Conservation (phyloP, 2,888 invertebrate genomes). For the Drosophila macrospina region DNA sequence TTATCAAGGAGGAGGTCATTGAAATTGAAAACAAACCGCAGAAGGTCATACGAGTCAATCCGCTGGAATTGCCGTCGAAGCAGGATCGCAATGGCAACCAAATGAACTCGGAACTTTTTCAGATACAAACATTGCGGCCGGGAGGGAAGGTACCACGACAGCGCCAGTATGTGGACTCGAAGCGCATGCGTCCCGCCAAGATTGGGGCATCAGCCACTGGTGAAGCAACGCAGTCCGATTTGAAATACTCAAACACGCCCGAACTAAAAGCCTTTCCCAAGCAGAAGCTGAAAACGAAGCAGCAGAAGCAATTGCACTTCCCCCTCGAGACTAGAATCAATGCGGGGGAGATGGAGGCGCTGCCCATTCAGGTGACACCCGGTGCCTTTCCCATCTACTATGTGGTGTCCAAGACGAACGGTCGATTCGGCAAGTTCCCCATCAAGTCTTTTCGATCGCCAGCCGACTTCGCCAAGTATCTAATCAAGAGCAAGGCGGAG, state of each 20-base stretch:
- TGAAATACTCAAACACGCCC: conserved; percentile 59
- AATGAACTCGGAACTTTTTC: conserved; percentile 79
- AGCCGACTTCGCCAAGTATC: conserved; percentile 80
- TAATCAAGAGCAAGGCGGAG: conserved; percentile 75
- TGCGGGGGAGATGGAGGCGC: conserved; percentile 50
- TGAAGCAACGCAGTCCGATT: conserved; percentile 66
- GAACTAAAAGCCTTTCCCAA: conserved; percentile 73
- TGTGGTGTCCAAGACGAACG: conserved; percentile 82
- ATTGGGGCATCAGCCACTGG: conserved; percentile 16
- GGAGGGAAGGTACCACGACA: conserved; percentile 41
- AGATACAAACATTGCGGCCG: conserved; percentile 75
- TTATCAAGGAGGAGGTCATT: conserved; percentile 81
- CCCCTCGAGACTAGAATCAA: conserved; percentile 61
- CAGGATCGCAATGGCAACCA: conserved; percentile 57
- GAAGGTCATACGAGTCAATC: conserved; percentile 82
- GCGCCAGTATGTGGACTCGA: conserved; percentile 69
- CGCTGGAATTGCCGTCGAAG: conserved; percentile 76
- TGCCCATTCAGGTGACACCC: conserved; percentile 80
- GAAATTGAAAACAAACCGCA: conserved; percentile 77
- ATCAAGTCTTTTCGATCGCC: conserved; percentile 80
- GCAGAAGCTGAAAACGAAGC: conserved; percentile 65
- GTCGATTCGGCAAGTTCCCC: conserved; percentile 83
- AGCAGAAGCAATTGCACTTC: conserved; percentile 74
- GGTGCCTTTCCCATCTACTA: conserved; percentile 84
- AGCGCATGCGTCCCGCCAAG: conserved; percentile 62